Base-by-base conservation (phyloP, 2,113 vertebrate species). In the Clupea harengus region DNA sequence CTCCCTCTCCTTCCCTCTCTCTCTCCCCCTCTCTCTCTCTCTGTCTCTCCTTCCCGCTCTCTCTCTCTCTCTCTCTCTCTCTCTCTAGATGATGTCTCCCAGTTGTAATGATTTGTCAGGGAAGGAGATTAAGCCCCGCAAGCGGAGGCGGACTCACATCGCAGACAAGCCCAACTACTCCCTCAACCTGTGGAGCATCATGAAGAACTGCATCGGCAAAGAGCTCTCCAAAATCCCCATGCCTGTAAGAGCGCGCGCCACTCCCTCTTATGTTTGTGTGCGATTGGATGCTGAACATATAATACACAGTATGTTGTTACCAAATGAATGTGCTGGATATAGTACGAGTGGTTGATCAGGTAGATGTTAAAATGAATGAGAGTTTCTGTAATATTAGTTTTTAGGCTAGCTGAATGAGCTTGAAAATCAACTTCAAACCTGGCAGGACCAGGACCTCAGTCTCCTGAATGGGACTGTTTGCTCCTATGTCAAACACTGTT, bases 111-210 rank as follows among this genome's bases (percentile, higher is more conserved):
- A 96, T 83, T 92, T 96, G 25, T 91, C 90, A 0, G 93, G 93
- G 88, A 96, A 91, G 92, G 94, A 96, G 89, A 90, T 93, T 60
- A 91, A 95, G 88, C 94, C 93, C 0, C 96, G 92, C 90, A 96
- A 95, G 60, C 95, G 94, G 93, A 95, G 97, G 81, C 94, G 98
- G 25, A 94, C 89, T 49, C 95, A 92, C 83, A 96, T 99, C 91
- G 96, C 98, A 0, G 96, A 99, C 95, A 99, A 99, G 85, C 98
- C 98, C 92, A 99, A 98, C 94, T 99, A 99, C 92, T 99, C 98
- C 91, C 97, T 99, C 94, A 99, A 99, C 92, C 96, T 99, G 89
- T 99, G 98, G 98, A 99, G 98, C 93, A 99, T 99, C 93, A 99
- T 99, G 98, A 99, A 99, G 91, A 99, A 99, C 94, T 99, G 98